Evolutionary conservation across 2,797 vertebrate genomes (phyloP).

Genomic region (Gambusia yucatana): DNA sequence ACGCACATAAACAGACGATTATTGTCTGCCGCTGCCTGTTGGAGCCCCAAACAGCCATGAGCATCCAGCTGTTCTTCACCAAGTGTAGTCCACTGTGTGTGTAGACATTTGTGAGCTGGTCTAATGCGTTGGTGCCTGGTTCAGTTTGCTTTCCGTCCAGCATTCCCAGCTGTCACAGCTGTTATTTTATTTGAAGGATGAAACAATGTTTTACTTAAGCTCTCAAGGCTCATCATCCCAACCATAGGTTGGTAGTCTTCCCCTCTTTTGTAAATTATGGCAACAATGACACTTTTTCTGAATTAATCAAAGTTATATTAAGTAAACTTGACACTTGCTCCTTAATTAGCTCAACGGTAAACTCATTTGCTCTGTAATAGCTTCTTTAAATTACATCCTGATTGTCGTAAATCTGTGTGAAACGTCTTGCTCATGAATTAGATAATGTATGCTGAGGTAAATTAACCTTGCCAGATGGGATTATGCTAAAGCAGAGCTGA

Average conservation of each 20-base stretch:
- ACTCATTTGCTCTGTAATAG: background rate
- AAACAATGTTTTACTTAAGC: conserved; percentile 58
- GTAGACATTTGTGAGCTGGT: conserved; percentile 16
- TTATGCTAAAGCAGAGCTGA: background rate
- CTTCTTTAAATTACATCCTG: background rate
- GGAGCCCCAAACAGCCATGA: conserved; percentile 21
- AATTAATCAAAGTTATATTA: background rate
- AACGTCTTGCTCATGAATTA: background rate
- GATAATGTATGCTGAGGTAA: background rate
- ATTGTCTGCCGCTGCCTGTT: conserved; percentile 50
- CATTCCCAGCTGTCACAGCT: conserved; percentile 74
- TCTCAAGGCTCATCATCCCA: background rate
- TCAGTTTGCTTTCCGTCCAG: conserved; percentile 38
- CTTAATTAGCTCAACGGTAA: background rate
- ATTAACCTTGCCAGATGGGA: background rate
- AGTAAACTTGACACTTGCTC: background rate
- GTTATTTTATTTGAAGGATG: conserved; percentile 40
- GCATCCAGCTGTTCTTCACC: conserved; percentile 64
- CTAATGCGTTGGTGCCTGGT: conserved; percentile 25
- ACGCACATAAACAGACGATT: conserved; percentile 36
- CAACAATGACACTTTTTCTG: background rate
- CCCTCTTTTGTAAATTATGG: background rate
- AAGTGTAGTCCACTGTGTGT: background rate
- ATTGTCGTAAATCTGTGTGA: background rate
- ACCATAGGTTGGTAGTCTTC: background rate